Evolutionary conservation across 1,140 invertebrate species (phyloP), one percentile per base, ranked within the genome.

Genomic region (Glomeris maerens): DNA sequence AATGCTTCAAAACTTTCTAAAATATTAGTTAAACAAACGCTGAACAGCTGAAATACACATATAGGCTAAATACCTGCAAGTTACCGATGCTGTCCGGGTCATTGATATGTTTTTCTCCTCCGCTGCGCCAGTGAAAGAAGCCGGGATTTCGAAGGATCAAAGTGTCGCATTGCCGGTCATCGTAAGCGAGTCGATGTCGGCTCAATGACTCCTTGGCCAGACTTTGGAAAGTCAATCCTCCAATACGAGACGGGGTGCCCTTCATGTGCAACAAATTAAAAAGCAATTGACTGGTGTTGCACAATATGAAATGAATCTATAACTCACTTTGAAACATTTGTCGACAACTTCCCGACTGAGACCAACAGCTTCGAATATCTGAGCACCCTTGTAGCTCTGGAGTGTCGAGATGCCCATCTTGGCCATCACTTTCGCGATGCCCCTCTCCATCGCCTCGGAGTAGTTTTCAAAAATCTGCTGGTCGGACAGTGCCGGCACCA

Each of bases 331-430:
- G 69, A 99, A 98, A 68, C 94, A 98, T 60, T 88, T 87, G 44
- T 96, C 80, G 45, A 98, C 80, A 0, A 98, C 84, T 65, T 97
- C 90, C 54, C 84, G 75, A 36, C 83, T 79, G 4, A 98, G 67
- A 13, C 95, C 95, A 23, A 99, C 91, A 22, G 93, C 93, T 72
- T 99, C 95, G 66, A 99, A 99, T 57, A 98, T 98, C 71, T 98
- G 95, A 2, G 95, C 95, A 56, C 92, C 89, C 72, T 98, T 98
- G 68, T 98, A 99, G n/a, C 91, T 96, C 64, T 98, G 94, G 17
- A 98, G 69, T 0, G 94, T 98, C 38, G 91, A 95, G 62, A 98
- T 98, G 31, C 95, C 95, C 95, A 99, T 99, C 70, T 99, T 99
- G 1, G 95, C 94, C 95, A 99, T 98, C 0, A 97, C 78, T 66